Conservation (phyloP, 2,797 vertebrate genomes). For the Hemibagrus guttatus region DNA sequence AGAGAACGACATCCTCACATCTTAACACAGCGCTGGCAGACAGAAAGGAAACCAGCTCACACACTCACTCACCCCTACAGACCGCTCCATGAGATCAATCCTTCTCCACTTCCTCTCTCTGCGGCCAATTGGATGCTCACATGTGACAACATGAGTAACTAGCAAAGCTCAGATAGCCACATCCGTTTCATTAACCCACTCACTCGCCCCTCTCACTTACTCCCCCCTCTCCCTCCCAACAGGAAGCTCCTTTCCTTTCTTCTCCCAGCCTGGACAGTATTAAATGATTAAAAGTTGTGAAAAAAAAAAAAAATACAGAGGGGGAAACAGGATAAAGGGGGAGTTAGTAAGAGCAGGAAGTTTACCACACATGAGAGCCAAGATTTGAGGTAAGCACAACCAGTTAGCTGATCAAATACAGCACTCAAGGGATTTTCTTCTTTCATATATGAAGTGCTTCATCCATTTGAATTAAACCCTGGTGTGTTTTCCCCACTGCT, state of each 20-base stretch:
- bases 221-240: slow-evolving; percentile 62
- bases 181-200: slow-evolving; percentile 68
- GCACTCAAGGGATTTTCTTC: not conserved
- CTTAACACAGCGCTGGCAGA: not conserved
- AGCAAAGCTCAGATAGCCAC: slow-evolving; percentile 53
- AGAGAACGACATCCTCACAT: not conserved
- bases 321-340: slow-evolving; percentile 52
- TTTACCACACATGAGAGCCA: slow-evolving; percentile 32
- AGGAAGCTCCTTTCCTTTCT: slow-evolving; percentile 65
- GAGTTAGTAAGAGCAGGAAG: slow-evolving; percentile 41
- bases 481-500: not conserved
- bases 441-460: not conserved
- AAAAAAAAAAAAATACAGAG: slow-evolving; percentile 68
- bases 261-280: slow-evolving; percentile 58
- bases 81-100: slow-evolving; percentile 8
- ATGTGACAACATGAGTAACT: slow-evolving; percentile 54
- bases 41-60: slow-evolving; percentile 8
- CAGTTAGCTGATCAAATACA: not conserved
- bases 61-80: slow-evolving; percentile 9
- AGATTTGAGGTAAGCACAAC: slow-evolving; percentile 27
- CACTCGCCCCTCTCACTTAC: slow-evolving; percentile 63
- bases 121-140: slow-evolving; percentile 26
- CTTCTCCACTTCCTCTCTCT: slow-evolving; percentile 38
- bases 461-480: not conserved
- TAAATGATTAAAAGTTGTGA: slow-evolving; percentile 75